Conservation (phyloP, 1,140 invertebrate genomes). For the Procambarus clarkii region DNA sequence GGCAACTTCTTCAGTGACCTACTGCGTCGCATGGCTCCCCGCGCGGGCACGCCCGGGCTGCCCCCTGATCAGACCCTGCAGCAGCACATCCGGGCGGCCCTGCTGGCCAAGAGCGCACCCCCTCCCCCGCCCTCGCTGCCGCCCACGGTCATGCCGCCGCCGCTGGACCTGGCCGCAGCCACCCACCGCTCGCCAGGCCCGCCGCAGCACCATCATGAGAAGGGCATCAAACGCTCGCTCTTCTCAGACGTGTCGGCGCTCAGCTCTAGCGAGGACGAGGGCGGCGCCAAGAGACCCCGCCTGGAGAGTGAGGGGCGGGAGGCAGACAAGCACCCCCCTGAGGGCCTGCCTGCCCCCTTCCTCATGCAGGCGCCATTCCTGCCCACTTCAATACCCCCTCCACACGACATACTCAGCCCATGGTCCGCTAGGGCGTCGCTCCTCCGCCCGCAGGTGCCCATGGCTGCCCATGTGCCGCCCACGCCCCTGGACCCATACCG, state of each 20-base stretch:
- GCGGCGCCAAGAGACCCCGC: slow-evolving; percentile 66
- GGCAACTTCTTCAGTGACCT: slow-evolving; percentile 72
- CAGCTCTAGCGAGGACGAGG: slow-evolving; percentile 69
- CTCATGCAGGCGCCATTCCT: slow-evolving; percentile 71
- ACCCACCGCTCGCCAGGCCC: slow-evolving; percentile 30
- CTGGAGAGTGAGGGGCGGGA: slow-evolving; percentile 62
- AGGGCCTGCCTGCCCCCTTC: slow-evolving; percentile 68
- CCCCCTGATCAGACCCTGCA: slow-evolving; percentile 68
- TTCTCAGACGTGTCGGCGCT: slow-evolving; percentile 68
- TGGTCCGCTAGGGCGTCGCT: slow-evolving; percentile 69
- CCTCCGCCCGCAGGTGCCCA: slow-evolving; percentile 70
- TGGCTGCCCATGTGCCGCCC: slow-evolving; percentile 70
- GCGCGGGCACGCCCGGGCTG: slow-evolving; percentile 66
- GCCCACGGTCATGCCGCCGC: slow-evolving; percentile 69
- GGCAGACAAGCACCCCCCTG: slow-evolving; percentile 57
- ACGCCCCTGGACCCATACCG: slow-evolving; percentile 71
- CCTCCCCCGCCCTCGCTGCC: slow-evolving; percentile 64
- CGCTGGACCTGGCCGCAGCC: slow-evolving; percentile 66
- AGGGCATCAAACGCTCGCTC: slow-evolving; percentile 70
- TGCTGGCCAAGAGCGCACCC: slow-evolving; percentile 67
- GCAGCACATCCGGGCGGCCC: slow-evolving; percentile 71
- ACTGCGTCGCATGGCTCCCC: slow-evolving; percentile 68
- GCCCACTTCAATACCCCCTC: slow-evolving; percentile 69
- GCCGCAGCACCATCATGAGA: slow-evolving; percentile 55
- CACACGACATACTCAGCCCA: slow-evolving; percentile 67